Evolutionary conservation across 2,888 invertebrate species (phyloP).

Genomic region (Nebria salina): DNA sequence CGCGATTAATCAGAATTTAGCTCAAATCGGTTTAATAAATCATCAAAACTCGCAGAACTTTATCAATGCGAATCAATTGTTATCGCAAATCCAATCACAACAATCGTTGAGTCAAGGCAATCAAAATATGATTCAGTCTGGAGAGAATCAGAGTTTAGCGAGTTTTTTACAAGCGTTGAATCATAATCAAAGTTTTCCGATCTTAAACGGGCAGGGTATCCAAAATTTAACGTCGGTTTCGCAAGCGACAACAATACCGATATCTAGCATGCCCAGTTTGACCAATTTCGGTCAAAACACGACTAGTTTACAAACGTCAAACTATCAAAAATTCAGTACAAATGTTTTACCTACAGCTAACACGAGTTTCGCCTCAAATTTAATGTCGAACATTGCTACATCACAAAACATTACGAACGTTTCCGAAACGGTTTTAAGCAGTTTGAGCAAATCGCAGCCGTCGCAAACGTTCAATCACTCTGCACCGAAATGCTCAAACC

Average conservation of each 20-base stretch:
- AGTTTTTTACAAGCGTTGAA: conserved; percentile 34
- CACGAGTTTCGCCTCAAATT: conserved; percentile 19
- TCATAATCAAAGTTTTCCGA: conserved; percentile 21
- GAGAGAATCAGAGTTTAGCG: conserved; percentile 24
- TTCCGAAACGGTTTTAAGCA: not conserved
- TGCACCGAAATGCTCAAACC: not conserved
- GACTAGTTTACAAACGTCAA: conserved; percentile 10
- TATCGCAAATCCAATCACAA: conserved; percentile 13
- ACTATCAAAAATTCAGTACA: conserved; percentile 23
- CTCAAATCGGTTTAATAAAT: conserved; percentile 31
- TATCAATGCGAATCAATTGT: conserved; percentile 19
- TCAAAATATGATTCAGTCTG: not conserved
- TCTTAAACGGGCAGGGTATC: not conserved
- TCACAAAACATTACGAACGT: conserved; percentile 7
- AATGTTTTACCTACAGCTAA: conserved; percentile 10
- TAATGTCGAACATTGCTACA: conserved; percentile 2
- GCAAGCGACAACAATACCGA: not conserved
- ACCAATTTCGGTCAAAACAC: conserved; percentile 13
- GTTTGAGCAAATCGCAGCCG: conserved; percentile 17
- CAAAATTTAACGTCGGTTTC: conserved; percentile 14
- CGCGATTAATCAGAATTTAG: conserved; percentile 35
- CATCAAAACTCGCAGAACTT: conserved; percentile 26
- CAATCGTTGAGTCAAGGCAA: not conserved
- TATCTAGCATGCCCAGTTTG: conserved; percentile 13
- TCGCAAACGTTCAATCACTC: conserved; percentile 7